Base-by-base conservation (phyloP, 2,888 invertebrate species). In the Drosophila ochracea region DNA sequence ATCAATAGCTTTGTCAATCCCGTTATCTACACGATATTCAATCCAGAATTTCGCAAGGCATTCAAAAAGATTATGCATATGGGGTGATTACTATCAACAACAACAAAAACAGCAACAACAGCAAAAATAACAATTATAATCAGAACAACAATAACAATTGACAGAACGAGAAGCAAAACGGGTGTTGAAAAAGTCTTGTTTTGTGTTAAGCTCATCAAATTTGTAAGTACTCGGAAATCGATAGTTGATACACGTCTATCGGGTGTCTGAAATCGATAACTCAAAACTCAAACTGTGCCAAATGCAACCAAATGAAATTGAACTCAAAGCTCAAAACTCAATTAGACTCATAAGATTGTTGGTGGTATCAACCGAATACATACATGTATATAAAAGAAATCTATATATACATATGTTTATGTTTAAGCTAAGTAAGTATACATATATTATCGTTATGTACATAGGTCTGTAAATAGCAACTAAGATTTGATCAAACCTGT, bases 21-120 rank as follows among this genome's bases (percentile, higher is more conserved):
- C 13, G 97, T 98, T 83, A 98, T 98, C 91, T 98, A 98, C 93
- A 98, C 98, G 72, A 98, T 98, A 92, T 97, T 98, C 94, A 99
- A 99, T 94, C 98, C 98, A 1, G 99, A 99, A 93, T 99, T 99
- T 94, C 95, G 99, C 81, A 98, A 99, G 94, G 99, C 99, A 63
- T 99, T 99, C 94, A 97, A 98, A 92, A 98, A 98, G 94, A 95
- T 99, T 82, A 96, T 99, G 94, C 95, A 95, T 74, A 94, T 96
- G 88, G 96, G 95, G 89, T 93, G 92, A 93, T 93, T 89, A 83
- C 78, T 67, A 73, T 76, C 80, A 73, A 76, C 80, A 76, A 53
- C 64, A 73, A 39, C 21, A 64, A 54, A 33, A 49, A 19, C 33
- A 73, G 58, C 37, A 37, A 47, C 47, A 28, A 3, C 25, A 25